Conservation (phyloP, 2,797 vertebrate genomes). For the Poeciliopsis infans region DNA sequence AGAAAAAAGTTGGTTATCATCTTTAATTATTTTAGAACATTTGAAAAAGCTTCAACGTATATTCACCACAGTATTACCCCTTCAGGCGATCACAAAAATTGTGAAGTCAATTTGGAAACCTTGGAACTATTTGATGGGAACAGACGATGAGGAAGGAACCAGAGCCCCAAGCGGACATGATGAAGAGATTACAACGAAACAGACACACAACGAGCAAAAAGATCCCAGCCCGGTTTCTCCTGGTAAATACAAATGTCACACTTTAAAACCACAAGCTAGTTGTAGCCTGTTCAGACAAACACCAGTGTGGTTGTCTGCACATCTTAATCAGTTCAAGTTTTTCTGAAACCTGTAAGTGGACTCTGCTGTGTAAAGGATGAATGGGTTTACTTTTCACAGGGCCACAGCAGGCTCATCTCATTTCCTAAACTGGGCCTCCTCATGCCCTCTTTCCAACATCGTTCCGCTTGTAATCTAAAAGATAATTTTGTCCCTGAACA, state of each 20-base stretch:
- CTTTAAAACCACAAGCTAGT: not conserved
- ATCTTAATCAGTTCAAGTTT: not conserved
- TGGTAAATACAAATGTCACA: conserved; percentile 34
- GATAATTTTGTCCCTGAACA: not conserved
- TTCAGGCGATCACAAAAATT: conserved; percentile 75
- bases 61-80: not conserved
- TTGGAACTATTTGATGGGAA: conserved; percentile 78
- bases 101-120: conserved; percentile 81
- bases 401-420: not conserved
- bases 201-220: conserved; percentile 11
- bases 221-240: conserved; percentile 30
- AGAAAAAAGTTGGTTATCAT: conserved; percentile 66
- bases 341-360: not conserved
- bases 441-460: not conserved
- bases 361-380: no score
- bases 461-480: not conserved
- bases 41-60: not conserved
- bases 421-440: not conserved
- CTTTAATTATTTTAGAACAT: not conserved
- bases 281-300: not conserved
- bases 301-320: not conserved
- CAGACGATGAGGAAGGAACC: conserved; percentile 46
- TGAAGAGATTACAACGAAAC: conserved; percentile 23
- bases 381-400: not conserved
- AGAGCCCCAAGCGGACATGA: conserved; percentile 21